A percentile compares a stretch with the other conserved stretches of the same genome.
Evolutionary conservation across 2,888 invertebrate genomes (phyloP).

Genomic region (Agrilus biguttatus): DNA sequence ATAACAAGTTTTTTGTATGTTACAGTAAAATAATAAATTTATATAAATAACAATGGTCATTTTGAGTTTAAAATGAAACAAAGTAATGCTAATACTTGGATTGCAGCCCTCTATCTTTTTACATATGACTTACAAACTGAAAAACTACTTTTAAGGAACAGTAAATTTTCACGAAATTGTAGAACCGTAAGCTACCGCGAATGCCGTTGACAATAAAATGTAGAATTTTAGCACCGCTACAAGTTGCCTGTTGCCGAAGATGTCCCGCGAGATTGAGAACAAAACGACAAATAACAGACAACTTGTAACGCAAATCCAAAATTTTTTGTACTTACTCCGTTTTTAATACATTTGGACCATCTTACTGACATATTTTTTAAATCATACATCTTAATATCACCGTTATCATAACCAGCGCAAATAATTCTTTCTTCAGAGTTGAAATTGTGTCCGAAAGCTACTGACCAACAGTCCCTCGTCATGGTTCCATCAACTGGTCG

Average conservation of each 20-base stretch:
- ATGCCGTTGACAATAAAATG: no score
- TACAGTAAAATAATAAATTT: background rate
- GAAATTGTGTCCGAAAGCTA: slow-evolving; percentile 83
- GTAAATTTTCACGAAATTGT: background rate
- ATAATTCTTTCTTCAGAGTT: slow-evolving; percentile 75
- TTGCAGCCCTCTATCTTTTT: no score
- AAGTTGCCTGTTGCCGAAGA: no score
- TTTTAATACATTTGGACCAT: slow-evolving; percentile 87
- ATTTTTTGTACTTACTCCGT: slow-evolving; percentile 49
- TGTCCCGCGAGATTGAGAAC: no score
- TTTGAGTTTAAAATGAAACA: background rate
- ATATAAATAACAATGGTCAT: background rate
- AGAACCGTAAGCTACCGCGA: background rate
- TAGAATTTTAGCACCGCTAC: no score
- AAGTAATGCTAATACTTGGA: no score
- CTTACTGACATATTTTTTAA: slow-evolving; percentile 64
- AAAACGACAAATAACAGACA: no score
- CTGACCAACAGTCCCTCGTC: slow-evolving; percentile 85
- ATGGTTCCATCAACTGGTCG: slow-evolving; percentile 55
- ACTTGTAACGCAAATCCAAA: no score
- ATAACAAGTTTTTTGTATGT: background rate
- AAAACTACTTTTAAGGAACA: no score
- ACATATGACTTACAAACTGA: no score
- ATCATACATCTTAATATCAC: slow-evolving; percentile 90
- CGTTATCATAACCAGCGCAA: slow-evolving; percentile 90